Evolutionary conservation across 2,113 vertebrate genomes (phyloP), one percentile per base, ranked within the genome.

Genomic region (Tetraodon nigroviridis): DNA sequence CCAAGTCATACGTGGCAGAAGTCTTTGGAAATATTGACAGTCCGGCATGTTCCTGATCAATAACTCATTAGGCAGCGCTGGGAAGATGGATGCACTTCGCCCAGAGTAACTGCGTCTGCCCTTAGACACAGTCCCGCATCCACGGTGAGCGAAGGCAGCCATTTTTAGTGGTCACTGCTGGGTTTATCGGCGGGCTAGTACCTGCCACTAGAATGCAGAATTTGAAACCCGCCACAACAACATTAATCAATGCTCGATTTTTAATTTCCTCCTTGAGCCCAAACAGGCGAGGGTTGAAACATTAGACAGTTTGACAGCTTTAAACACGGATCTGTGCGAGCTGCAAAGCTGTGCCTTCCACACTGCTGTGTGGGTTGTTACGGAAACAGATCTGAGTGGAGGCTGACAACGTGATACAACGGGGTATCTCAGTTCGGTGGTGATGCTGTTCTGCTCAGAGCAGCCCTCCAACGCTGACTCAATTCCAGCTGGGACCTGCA

Each of bases 61-160:
- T 89, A 89, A 79, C 84, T 87, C 85, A 88, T 89, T 88, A 89
- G 69, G 70, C 55, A 48, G 71, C 67, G 80, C 84, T 82, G 78
- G 61, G 61, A 74, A 84, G 83, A 86, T 78, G 79, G 84, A 86
- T 81, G 80, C 59, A 44, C 71, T 47, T 61, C 58, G 14, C 67
- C 55, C 67, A n/a, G 73, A 66, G 69, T 75, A 67, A 77, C 71
- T 44, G 76, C 74, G 73, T 46, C 49, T 74, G 64, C 80, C 80
- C 70, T 86, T 83, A 86, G 66, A 81, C 61, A 57, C 71, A 32
- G 58, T 27, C 74, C 51, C 67, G 80, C 76, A 64, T 63, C 57
- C 62, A 73, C 74, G 61, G 74, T 42, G 63, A 65, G 66, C 75
- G 18, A 15, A 60, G 65, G 76, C 68, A 50, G 73, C 79, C 69